Percentiles rank a stretch among this genome's conserved stretches.
Evolutionary conservation across 2,113 vertebrate species (phyloP).

Genomic region (Lepus americanus): DNA sequence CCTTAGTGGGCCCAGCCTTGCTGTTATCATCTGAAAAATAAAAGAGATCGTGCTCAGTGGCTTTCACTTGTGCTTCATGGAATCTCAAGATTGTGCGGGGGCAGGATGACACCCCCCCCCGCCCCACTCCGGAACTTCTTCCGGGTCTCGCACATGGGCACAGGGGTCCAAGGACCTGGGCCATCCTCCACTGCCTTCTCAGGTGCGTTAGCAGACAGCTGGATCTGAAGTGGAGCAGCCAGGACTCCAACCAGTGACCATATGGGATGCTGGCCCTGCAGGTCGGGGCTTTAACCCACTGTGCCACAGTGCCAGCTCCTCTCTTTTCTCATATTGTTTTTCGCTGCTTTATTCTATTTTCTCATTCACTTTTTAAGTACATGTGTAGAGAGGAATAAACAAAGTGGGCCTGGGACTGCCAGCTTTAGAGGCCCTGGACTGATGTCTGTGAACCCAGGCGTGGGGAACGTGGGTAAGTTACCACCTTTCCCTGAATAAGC

Average conservation of each 20-base stretch:
- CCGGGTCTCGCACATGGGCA: no score
- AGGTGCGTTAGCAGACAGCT: no score
- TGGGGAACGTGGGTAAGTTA: neutral
- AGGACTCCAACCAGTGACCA: no score
- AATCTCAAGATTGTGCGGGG: neutral
- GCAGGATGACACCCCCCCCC: neutral
- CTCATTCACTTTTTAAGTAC: neutral
- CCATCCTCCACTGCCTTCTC: no score
- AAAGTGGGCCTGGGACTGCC: no score
- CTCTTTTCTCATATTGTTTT: neutral
- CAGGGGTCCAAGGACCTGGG: no score
- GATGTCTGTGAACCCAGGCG: neutral
- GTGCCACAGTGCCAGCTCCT: no score
- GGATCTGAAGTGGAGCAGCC: no score
- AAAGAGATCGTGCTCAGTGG: neutral
- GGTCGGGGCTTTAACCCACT: no score
- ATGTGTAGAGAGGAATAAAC: neutral
- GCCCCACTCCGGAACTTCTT: no score
- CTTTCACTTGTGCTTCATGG: neutral
- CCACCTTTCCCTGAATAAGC: neutral
- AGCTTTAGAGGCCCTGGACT: neutral
- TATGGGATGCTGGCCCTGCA: no score
- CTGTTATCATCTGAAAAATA: neutral
- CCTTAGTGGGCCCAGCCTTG: neutral
- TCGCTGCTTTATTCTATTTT: neutral